phyloP scores from a whole-genome alignment of 2,797 vertebrate species.

The Melanotaenia parkinsoni region DNA sequence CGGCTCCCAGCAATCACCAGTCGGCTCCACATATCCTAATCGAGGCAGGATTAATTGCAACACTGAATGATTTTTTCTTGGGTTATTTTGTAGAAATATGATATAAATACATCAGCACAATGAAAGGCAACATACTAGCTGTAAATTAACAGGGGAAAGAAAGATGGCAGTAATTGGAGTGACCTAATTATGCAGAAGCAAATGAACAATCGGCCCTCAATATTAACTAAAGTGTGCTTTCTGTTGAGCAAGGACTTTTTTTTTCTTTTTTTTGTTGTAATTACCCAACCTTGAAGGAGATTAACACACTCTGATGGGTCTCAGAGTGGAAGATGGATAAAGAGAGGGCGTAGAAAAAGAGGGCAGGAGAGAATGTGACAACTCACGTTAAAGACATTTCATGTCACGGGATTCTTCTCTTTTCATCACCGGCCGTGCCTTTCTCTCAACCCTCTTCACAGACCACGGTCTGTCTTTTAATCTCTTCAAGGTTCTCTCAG shows the following conservation, averaged over 20 bases:
- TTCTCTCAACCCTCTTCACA: constrained; percentile 38
- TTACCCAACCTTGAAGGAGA: constrained; percentile 74
- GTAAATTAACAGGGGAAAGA: constrained; percentile 17
- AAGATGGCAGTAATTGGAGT: constrained; percentile 52
- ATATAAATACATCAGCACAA: constrained; percentile 8
- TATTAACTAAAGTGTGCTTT: constrained; percentile 58
- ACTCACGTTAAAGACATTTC: constrained; percentile 57
- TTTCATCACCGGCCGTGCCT: constrained; percentile 34
- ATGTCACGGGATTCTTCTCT: constrained; percentile 48
- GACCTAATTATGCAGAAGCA: constrained; percentile 62
- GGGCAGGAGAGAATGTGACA: constrained; percentile 56
- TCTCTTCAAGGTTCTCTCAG: constrained; percentile 35
- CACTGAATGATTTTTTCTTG: constrained; percentile 5
- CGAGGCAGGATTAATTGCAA: neutral
- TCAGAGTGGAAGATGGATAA: constrained; percentile 33
- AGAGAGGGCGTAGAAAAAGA: constrained; percentile 21
- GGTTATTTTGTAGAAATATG: constrained; percentile 14
- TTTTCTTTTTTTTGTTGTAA: constrained; percentile 56
- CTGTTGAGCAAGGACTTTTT: constrained; percentile 39
- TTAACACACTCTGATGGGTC: constrained; percentile 58
- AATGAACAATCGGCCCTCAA: constrained; percentile 56
- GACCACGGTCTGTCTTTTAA: constrained; percentile 43
- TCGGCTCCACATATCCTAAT: neutral
- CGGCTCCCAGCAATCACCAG: too few species aligned
- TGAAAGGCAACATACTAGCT: neutral